Base-by-base conservation (phyloP, 2,888 invertebrate genomes). In the Diachrysia chrysitis region DNA sequence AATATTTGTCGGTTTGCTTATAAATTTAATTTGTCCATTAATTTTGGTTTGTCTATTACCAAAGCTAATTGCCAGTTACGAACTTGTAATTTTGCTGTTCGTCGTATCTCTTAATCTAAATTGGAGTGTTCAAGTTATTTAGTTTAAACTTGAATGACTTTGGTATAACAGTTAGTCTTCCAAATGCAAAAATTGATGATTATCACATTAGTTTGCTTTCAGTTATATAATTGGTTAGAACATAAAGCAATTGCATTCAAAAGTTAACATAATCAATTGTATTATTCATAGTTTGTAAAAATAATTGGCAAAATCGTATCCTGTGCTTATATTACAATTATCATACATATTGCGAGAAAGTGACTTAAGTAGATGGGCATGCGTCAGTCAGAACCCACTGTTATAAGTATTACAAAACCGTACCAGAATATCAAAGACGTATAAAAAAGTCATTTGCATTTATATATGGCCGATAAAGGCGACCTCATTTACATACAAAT, bases 21-120 rank as follows among this genome's bases (percentile, higher is more conserved):
- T 72, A 78, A 86, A 90, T 88, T 89, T 86, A 85, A 90, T 90
- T 89, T 84, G 82, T 73, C 82, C 79, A 87, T 86, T 85, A 85
- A 89, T 90, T 89, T 85, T 69, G 83, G 83, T 84, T 85, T 85
- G 87, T 86, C 79, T 83, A 82, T 79, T 79, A 76, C 69, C 75
- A 82, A 70, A 80, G 72, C 77, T 80, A 76, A 79, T 82, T 82
- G 76, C 73, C 69, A 73, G 81, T 73, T 78, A 73, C 75, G n/a
- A 78, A 79, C 73, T 81, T 79, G 81, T 80, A 70, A 78, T 81
- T 69, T 76, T 68, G 75, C 68, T 53, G 63, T 72, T 78, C 69
- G 73, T 56, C 54, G 69, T 73, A 69, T 77, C 71, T 74, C 66
- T 58, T 71, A 58, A 70, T 77, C 68, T 74, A 68, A 73, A 74